Evolutionary conservation across 2,797 vertebrate genomes (phyloP), one percentile per base, ranked within the genome.

Genomic region (Triplophysa bombifrons): DNA sequence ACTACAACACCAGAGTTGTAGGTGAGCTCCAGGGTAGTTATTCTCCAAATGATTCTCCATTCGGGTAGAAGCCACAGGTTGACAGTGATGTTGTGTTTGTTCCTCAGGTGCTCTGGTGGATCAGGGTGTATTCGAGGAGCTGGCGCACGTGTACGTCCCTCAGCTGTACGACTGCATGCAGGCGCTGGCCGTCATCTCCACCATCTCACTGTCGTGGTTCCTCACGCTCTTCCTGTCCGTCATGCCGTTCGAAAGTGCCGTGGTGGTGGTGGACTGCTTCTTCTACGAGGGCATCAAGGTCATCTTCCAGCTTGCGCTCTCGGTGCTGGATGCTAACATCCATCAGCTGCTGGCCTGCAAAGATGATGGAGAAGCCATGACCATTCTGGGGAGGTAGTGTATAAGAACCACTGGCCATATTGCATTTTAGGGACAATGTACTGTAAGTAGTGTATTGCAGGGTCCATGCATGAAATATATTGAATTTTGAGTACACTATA

Each of bases 251-350:
- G 97, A 98, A 91, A 99, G 97, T 1, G 98, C 98, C 0, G 97
- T 99, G 80, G 97, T 98, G 81, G 97, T 99, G 66, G 97, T 99
- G 64, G 97, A 99, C 91, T 99, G 98, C 91, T 99, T 99, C 93
- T 99, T 99, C 93, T 99, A 95, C 73, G 98, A 99, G 89, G 98
- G 98, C 91, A 98, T 99, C 91, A 99, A 99, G 87, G 96, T 98
- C 88, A 98, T 99, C 89, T 98, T 99, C 90, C 98, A 98, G 85
- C 89, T 99, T 85, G 97, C 97, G 0, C 94, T 99, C 0, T 95
- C 97, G 0, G 97, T 99, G 85, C 93, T 99, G 34, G 96, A 99
- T 50, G 96, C 96, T 78, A 99, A 98, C 72, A 96, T 98, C 86
- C 94, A 98, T 86, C 96, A 98, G 82, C 93, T 99, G 81, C 92